Percentiles rank a stretch among this genome's conserved stretches.
Conservation (phyloP, 2,888 invertebrate species). For the Strigamia maritima region DNA sequence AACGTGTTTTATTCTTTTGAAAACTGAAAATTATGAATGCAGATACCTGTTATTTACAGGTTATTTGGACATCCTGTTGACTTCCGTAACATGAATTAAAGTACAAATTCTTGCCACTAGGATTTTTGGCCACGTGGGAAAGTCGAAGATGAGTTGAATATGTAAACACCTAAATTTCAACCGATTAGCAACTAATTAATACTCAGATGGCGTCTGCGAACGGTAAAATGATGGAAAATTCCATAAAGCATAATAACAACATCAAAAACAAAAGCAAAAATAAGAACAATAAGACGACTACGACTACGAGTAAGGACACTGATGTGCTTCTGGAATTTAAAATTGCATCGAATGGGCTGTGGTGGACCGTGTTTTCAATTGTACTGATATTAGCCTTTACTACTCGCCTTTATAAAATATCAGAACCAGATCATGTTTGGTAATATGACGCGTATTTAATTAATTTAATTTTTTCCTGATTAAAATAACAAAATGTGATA, state of each 20-base stretch:
- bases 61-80: not conserved
- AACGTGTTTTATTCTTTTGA: no score
- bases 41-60: no score
- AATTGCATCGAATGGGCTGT: conserved; percentile 46
- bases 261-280: not conserved
- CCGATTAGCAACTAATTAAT: not conserved
- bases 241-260: not conserved
- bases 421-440: conserved; percentile 92
- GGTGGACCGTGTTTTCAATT: conserved; percentile 67
- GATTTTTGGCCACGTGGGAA: conserved; percentile 7
- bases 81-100: conserved; percentile 1
- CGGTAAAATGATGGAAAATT: not conserved
- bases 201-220: not conserved
- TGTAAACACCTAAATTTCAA: not conserved
- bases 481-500: not conserved
- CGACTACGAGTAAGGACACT: not conserved
- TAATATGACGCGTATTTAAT: conserved; percentile 55
- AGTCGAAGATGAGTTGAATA: conserved; percentile 8
- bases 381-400: conserved; percentile 66
- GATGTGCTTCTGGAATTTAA: not conserved
- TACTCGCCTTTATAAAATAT: conserved; percentile 83
- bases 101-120: conserved; percentile 17
- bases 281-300: not conserved
- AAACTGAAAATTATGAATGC: not conserved
- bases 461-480: not conserved